These are phyloP conservation scores for Pectinophora gossypiella DNA, from an alignment of 1,140 invertebrate genomes.

Conservation along the genomic window DNA sequence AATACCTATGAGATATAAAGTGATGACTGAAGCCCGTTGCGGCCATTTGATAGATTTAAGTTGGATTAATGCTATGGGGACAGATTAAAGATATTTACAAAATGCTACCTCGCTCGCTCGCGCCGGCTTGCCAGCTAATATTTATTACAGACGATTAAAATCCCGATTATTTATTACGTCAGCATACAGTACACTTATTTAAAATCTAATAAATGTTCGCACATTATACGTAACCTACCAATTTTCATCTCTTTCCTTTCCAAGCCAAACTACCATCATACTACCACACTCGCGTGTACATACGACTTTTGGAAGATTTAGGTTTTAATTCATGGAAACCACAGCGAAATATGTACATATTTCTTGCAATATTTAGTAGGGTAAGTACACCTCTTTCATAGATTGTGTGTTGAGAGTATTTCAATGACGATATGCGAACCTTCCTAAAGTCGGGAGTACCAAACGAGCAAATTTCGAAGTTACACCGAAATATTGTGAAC, in stretches of 20 bases:
- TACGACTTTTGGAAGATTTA: too few species aligned
- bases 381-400: too few species aligned
- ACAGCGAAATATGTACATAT: too few species aligned
- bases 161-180: slow-evolving; percentile 13
- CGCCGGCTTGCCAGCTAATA: slow-evolving; percentile 41
- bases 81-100: slow-evolving; percentile 69
- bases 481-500: slow-evolving; percentile 23
- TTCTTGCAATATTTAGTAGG: too few species aligned
- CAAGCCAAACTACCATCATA: slow-evolving; percentile 16
- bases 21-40: slow-evolving; percentile 60
- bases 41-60: slow-evolving; percentile 43
- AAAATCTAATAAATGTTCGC: slow-evolving; percentile 32
- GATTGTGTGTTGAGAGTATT: neutral
- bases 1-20: slow-evolving; percentile 73
- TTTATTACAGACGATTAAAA: slow-evolving; percentile 4
- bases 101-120: slow-evolving; percentile 63
- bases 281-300: slow-evolving; percentile 2
- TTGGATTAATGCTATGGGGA: slow-evolving; percentile 70
- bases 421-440: neutral
- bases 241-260: slow-evolving; percentile 10
- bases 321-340: too few species aligned
- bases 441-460: neutral
- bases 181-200: slow-evolving; percentile 14
- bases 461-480: neutral
- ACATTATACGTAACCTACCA: slow-evolving; percentile 14